Evolutionary conservation across 2,113 vertebrate genomes (phyloP).

Genomic region (Rhinoptilus africanus): DNA sequence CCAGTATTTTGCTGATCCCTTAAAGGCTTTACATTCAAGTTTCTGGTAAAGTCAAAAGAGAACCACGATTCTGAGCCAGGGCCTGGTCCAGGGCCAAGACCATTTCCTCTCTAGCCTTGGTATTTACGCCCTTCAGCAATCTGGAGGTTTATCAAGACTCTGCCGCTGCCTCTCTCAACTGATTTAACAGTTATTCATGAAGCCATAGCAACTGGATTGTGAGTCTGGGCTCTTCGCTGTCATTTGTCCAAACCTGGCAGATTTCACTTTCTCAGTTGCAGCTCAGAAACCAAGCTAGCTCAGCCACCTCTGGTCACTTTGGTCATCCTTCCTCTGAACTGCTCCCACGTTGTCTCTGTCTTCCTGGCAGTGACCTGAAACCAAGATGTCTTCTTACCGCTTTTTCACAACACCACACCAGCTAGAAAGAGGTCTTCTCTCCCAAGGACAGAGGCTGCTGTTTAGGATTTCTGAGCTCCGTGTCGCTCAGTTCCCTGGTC

Average conservation of each 20-base stretch:
- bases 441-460: background rate
- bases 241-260: background rate
- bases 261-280: slow-evolving; percentile 1
- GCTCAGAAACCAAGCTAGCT: slow-evolving; percentile 2
- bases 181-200: background rate
- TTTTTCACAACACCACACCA: background rate
- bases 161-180: background rate
- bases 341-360: background rate
- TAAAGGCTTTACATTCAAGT: background rate
- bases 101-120: slow-evolving; percentile 2
- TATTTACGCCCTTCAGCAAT: background rate
- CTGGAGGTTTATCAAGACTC: slow-evolving; percentile 19
- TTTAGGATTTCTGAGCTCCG: background rate
- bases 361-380: slow-evolving; percentile 5
- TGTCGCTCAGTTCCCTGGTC: background rate
- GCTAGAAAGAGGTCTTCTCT: background rate
- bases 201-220: background rate
- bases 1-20: background rate
- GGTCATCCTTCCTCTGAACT: background rate
- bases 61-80: background rate
- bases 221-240: background rate
- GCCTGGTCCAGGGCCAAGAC: background rate
- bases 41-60: background rate
- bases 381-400: background rate
- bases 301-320: slow-evolving; percentile 9